Percentiles rank a stretch among this genome's conserved stretches.
phyloP scores from a whole-genome alignment of 1,140 invertebrate genomes.

The Reticulitermes speratus region DNA sequence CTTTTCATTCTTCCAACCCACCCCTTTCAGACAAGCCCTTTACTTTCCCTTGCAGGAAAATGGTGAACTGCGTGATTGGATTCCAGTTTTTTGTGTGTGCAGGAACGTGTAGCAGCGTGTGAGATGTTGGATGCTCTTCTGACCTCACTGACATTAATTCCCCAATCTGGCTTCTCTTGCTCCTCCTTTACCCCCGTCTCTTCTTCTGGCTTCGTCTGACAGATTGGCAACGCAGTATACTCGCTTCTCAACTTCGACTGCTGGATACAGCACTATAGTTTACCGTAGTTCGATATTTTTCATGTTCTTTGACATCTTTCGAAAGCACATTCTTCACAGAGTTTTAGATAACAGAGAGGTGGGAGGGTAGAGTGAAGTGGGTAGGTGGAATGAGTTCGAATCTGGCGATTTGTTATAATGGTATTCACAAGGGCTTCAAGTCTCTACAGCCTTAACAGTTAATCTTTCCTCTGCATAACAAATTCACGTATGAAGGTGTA shows the following conservation, averaged over 20 bases:
- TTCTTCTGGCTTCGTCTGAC: background rate
- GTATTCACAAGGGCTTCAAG: no score
- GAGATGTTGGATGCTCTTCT: conserved; percentile 14
- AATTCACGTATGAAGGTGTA: no score
- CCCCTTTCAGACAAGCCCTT: background rate
- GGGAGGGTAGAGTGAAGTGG: no score
- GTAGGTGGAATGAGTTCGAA: no score
- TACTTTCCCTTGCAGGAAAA: background rate
- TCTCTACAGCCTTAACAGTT: no score
- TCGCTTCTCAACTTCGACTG: background rate
- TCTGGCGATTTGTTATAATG: no score
- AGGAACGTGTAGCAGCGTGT: background rate
- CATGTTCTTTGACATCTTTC: background rate
- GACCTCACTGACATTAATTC: conserved; percentile 26
- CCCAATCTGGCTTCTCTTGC: conserved; percentile 22
- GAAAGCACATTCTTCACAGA: background rate
- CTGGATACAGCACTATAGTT: background rate
- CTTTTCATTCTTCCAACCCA: background rate
- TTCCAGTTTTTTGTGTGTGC: conserved; percentile 7
- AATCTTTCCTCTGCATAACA: no score
- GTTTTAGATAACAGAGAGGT: background rate
- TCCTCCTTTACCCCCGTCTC: background rate
- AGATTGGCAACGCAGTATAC: background rate
- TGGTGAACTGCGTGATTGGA: conserved; percentile 22
- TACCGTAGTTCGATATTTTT: background rate